A percentile compares a stretch with the other conserved stretches of the same genome.
Conservation (phyloP, 2,888 invertebrate genomes). For the Steromphala cineraria region DNA sequence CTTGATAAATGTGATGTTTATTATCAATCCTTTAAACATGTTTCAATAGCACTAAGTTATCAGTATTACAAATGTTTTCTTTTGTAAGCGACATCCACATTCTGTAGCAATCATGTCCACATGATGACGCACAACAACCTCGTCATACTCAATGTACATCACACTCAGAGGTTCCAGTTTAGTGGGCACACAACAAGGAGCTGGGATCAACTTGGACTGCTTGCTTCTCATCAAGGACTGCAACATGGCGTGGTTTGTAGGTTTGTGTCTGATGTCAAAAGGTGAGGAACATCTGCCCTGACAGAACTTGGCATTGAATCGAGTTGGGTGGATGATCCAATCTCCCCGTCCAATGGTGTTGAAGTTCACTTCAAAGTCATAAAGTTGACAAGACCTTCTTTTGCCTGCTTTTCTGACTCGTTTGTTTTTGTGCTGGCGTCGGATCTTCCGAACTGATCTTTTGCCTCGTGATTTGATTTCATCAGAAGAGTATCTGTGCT, state of each 20-base stretch:
- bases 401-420: conserved; percentile 40
- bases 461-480: not conserved
- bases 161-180: conserved; percentile 69
- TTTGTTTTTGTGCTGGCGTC: conserved; percentile 32
- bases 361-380: conserved; percentile 70
- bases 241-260: conserved; percentile 73
- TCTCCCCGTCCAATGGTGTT: conserved; percentile 70
- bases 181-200: conserved; percentile 72
- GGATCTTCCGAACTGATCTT: not conserved
- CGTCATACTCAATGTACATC: conserved; percentile 70
- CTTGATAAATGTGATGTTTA: too few relatives aligned
- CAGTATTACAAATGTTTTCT: too few relatives aligned
- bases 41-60: too few relatives aligned
- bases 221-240: conserved; percentile 69
- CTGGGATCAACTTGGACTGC: conserved; percentile 53
- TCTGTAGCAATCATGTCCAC: conserved; percentile 69
- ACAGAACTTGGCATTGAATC: conserved; percentile 69
- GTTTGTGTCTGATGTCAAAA: conserved; percentile 55
- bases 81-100: conserved; percentile 68
- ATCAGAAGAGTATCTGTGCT: too few relatives aligned
- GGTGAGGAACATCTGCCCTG: conserved; percentile 68
- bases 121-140: conserved; percentile 71
- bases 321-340: conserved; percentile 72
- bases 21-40: too few relatives aligned
- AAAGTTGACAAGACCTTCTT: conserved; percentile 51